Percentiles rank a stretch among this genome's conserved stretches.
Evolutionary conservation across 2,797 vertebrate genomes (phyloP).

Genomic region (Ceyx erithaca): DNA sequence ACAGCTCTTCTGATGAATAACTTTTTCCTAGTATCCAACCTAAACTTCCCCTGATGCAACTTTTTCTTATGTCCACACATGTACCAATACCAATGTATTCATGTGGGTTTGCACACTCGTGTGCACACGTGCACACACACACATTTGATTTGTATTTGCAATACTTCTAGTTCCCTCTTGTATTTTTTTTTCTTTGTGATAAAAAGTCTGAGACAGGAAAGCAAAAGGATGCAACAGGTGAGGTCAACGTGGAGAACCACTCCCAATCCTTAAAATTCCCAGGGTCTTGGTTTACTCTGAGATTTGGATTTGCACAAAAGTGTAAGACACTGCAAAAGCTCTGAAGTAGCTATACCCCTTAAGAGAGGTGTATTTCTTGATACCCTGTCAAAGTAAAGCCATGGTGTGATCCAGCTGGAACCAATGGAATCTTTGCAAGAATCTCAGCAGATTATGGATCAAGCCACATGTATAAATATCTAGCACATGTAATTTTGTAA

Average conservation of each 20-base stretch:
- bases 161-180: not conserved
- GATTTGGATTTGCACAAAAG: not conserved
- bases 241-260: not conserved
- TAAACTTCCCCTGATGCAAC: not conserved
- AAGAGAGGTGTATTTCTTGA: not conserved
- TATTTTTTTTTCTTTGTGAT: not conserved
- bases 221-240: not conserved
- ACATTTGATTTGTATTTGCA: not conserved
- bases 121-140: no score
- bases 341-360: not conserved
- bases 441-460: not conserved
- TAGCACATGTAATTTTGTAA: not conserved
- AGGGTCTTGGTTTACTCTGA: not conserved
- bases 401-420: not conserved
- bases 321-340: not conserved
- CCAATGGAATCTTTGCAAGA: not conserved
- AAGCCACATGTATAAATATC: not conserved
- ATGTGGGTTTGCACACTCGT: not conserved
- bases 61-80: not conserved
- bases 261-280: not conserved
- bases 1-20: not conserved
- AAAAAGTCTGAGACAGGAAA: not conserved
- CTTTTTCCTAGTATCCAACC: not conserved
- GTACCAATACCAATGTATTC: not conserved
- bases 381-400: not conserved